Evolutionary conservation across 1,140 invertebrate species (phyloP).

Genomic region (Apocrypta bakeri): DNA sequence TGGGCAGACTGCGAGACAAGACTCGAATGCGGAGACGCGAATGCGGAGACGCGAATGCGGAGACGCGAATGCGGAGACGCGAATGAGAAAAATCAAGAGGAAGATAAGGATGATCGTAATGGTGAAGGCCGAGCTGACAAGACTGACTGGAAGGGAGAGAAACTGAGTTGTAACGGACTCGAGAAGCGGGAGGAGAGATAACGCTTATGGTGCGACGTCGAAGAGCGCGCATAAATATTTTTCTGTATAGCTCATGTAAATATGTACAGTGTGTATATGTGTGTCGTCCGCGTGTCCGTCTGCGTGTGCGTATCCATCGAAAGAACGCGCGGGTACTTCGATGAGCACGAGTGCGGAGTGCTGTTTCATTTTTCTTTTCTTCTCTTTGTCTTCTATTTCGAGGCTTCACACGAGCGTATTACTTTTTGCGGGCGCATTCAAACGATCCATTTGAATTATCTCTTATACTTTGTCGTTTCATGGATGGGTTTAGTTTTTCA

Average conservation of each 20-base stretch:
- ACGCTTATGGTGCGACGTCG: neutral
- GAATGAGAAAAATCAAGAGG: too few relatives aligned
- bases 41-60: too few relatives aligned
- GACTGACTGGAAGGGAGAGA: neutral
- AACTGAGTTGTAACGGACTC: neutral
- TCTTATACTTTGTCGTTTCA: too few relatives aligned
- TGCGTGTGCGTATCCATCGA: too few relatives aligned
- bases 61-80: too few relatives aligned
- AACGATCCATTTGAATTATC: too few relatives aligned
- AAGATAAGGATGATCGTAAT: neutral
- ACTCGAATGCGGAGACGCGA: too few relatives aligned
- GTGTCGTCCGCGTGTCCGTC: slow-evolving; percentile 40
- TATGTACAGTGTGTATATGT: slow-evolving; percentile 10
- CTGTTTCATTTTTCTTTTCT: neutral
- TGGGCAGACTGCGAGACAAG: neutral
- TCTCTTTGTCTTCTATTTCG: neutral
- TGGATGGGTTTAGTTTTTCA: too few relatives aligned
- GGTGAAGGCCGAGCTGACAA: neutral
- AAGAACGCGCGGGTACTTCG: neutral
- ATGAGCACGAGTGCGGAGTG: neutral
- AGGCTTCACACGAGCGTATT: neutral
- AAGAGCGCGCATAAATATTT: neutral
- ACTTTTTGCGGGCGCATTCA: neutral
- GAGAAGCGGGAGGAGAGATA: neutral
- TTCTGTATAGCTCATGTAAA: slow-evolving; percentile 8